Base-by-base conservation (phyloP, 2,797 vertebrate species). In the Clarias pachynema region DNA sequence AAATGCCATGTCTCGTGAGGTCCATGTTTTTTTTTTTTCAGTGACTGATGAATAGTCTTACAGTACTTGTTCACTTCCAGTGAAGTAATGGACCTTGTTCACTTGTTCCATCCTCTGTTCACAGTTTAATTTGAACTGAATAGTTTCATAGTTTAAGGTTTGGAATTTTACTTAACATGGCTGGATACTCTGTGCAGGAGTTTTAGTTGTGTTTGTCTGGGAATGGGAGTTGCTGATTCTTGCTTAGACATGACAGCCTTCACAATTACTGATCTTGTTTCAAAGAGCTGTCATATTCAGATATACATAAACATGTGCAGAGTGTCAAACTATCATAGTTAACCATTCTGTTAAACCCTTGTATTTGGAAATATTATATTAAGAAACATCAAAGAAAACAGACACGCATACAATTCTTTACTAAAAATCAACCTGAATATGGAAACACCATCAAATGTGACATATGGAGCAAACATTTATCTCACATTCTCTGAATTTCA, bases 381-480 rank as follows among this genome's bases (percentile, higher is more conserved):
- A 70, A 69, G 31, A 29, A 3, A 6, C 1, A 79, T 44, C 70
- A 69, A 79, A 16, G 4, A 44, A 79, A 49, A 49, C 24, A 66
- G 60, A 24, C 20, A 60, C 31, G 24, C 66, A 62, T 57, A 69
- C 8, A 49, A 22, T 31, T 62, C 16, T 69, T 70, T 84, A 69
- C 49, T 56, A 29, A 60, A 8, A 18, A 60, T 78, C 56, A 62
- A 31, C 24, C 53, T 69, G 63, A 40, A 68, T 37, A 24, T 6
- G 7, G 53, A 49, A 69, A 53, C 60, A 49, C n/a, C 15, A 2
- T 4, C 66, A 62, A 62, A n/a, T 72, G 37, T 72, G 31, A 20
- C 75, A 79, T 85, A 62, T 72, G 37, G 56, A 72, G 20, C 66
- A 72, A 86, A 34, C 72, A 70, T 53, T 37, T 31, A 68, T 63